Evolutionary conservation across 1,140 invertebrate species (phyloP), one percentile per base, ranked within the genome.

Genomic region (Cydia fagiglandana): DNA sequence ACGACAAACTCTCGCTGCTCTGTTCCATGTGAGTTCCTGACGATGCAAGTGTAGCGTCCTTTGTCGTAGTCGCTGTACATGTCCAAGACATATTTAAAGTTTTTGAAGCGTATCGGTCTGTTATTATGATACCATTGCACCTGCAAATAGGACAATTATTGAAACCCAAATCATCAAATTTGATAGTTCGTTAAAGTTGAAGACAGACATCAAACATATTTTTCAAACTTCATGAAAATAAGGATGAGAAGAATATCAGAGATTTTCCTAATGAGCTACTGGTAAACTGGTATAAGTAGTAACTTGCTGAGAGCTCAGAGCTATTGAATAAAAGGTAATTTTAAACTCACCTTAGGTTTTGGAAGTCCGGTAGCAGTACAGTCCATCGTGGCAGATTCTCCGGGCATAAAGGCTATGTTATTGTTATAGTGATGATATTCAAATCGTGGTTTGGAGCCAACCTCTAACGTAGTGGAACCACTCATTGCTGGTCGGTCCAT

Each of bases 11-110:
- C 80, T 4, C 85, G 78, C 10, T 56, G 77, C 4, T 87, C 85
- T 47, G 24, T 78, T 12, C 86, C 88, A 74, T 79, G 83, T 4
- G 64, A 68, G 73, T 89, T 89, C 13, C 41, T 77, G 1, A 87
- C 80, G 38, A 77, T 66, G 70, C 88, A 89, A 0, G 64, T 76
- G 34, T 85, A 89, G 9, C 66, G 73, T 56, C 85, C 86, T 20
- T 79, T 76, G 30, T 80, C 73, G n/a, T 73, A 73, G 9, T n/a
- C 6, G 56, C 24, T 76, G 7, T 70, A 34, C 82, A 85, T 84
- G 3, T 45, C 41, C 13, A 83, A 53, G 12, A 45, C 50, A n/a
- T 80, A 61, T 66, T 15, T 24, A 75, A 77, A 76, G 17, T 73
- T 28, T 9, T 77, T 74, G 13, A 76, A 24, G 3, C 77, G 47